Evolutionary conservation across 2,797 vertebrate genomes (phyloP).

Genomic region (Odontamblyopus rebecca): DNA sequence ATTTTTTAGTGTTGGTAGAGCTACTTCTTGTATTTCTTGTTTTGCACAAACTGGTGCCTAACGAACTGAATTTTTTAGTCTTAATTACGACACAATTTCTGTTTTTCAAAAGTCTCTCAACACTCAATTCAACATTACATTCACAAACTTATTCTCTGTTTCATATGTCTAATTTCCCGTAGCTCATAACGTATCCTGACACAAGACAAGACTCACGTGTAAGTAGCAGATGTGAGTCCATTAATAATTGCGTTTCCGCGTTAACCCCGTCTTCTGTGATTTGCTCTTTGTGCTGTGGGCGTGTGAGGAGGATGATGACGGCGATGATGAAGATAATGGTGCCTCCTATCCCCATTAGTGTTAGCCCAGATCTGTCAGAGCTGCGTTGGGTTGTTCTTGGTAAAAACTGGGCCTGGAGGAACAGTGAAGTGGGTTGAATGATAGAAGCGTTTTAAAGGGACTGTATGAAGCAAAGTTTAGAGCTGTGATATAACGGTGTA

Average conservation of each 20-base stretch:
- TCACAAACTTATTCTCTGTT: conserved; percentile 15
- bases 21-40: no score
- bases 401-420: conserved; percentile 65
- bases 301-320: conserved; percentile 46
- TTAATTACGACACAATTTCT: neutral
- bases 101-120: neutral
- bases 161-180: conserved; percentile 14
- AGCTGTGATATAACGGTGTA: no score
- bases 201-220: conserved; percentile 19
- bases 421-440: conserved; percentile 54
- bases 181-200: conserved; percentile 31
- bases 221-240: conserved; percentile 41
- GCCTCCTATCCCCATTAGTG: conserved; percentile 74
- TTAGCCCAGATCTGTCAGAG: conserved; percentile 82
- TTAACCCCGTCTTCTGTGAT: conserved; percentile 43
- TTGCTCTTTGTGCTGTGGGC: conserved; percentile 23
- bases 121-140: no score
- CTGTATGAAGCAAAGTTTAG: no score
- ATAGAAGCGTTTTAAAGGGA: neutral
- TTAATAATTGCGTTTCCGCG: conserved; percentile 39
- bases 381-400: conserved; percentile 60
- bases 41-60: no score
- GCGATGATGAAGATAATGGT: conserved; percentile 59
- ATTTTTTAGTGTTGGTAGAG: no score
- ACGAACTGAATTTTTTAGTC: no score